Percentiles rank a stretch among this genome's conserved stretches.
Evolutionary conservation across 2,797 vertebrate species (phyloP).

Genomic region (Darevskia mixta): DNA sequence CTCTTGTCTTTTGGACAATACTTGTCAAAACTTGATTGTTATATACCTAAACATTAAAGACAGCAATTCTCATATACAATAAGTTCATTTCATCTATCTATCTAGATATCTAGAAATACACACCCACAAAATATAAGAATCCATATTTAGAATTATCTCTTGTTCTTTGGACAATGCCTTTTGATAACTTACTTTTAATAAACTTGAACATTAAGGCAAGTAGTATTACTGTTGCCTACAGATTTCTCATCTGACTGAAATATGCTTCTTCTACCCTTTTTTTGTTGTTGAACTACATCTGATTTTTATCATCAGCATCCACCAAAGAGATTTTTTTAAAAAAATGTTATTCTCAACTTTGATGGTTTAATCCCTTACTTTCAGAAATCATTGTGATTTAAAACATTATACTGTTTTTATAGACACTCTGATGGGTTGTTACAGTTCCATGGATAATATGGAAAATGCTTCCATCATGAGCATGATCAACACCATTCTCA

Average conservation of each 20-base stretch:
- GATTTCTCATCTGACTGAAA: not conserved
- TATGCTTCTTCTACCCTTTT: not conserved
- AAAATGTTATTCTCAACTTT: not conserved
- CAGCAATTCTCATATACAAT: too few species aligned
- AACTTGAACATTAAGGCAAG: not conserved
- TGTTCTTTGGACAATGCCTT: constrained; percentile 2
- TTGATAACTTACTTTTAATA: constrained; percentile 1
- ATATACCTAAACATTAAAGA: not conserved
- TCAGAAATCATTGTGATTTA: not conserved
- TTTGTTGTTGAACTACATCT: constrained; percentile 12
- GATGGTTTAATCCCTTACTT: constrained; percentile 1
- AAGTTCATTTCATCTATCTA: too few species aligned
- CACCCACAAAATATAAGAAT: not conserved
- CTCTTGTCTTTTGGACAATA: too few species aligned
- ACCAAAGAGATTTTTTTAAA: not conserved
- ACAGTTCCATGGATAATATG: constrained; percentile 2
- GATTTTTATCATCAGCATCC: not conserved
- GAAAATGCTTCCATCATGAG: rapidly evolving
- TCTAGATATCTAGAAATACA: too few species aligned
- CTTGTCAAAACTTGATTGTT: not conserved
- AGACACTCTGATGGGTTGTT: not conserved
- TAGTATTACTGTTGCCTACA: constrained; percentile 16
- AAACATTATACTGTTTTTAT: not conserved
- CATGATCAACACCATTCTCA: constrained; percentile 28
- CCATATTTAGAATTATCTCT: constrained; percentile 12